Base-by-base conservation (phyloP, 2,113 vertebrate species). In the Tauraco erythrolophus region DNA sequence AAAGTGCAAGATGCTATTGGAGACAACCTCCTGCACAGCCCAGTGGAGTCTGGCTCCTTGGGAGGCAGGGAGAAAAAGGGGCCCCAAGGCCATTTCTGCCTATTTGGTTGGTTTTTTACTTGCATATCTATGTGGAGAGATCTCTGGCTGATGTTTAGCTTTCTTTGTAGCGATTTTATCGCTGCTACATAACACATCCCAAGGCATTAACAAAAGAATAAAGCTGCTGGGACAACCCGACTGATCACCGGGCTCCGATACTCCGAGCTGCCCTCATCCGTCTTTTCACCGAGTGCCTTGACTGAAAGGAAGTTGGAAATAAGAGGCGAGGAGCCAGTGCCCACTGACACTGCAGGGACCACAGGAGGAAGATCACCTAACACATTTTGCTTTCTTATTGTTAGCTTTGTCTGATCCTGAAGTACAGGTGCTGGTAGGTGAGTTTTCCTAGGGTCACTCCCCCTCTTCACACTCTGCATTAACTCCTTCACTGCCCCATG, bases 331-430 rank as follows among this genome's bases (percentile, higher is more conserved):
- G 89, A 98, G 96, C 97, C 96, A 97, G 97, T 97, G 98, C 97
- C 95, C 94, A 91, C 89, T 97, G 97, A 97, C 97, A 97, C 96
- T 96, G 96, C 92, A 92, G 98, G 96, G 97, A 98, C 93, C 95
- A 76, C 92, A 51, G 84, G 96, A 97, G 92, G 94, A 98, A 98
- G 98, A 98, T 98, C 98, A 97, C 93, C 97, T 98, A 97, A 98
- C 96, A 11, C 94, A 33, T 97, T 98, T 95, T 96, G 98, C 95
- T 97, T 96, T 97, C 90, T 96, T 89, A 97, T 96, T 95, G 91
- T 98, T 96, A 86, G 95, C 95, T 94, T 60, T 98, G 97, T 98
- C 97, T 97, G 95, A 96, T 94, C 93, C 92, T 39, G 60, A 82
- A 27, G 16, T 93, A 83, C 97, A 98, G 97, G 94, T 94, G 88